Conservation (phyloP, 2,888 invertebrate species). For the Camptogramma bilineatum region DNA sequence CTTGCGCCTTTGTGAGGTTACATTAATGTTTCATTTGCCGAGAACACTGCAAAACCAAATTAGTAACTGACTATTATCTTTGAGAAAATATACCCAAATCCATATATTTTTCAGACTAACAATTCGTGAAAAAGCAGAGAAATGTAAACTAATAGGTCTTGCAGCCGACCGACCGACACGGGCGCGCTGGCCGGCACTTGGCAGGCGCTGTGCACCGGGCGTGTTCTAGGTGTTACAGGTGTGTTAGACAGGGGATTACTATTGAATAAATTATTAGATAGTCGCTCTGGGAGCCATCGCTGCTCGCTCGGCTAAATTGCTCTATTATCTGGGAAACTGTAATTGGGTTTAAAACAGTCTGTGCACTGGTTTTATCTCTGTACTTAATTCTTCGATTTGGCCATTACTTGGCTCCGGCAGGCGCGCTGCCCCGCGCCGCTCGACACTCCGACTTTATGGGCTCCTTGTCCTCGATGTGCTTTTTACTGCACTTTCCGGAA, state of each 20-base stretch:
- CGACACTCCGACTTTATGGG: conserved; percentile 6
- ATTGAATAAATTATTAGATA: conserved; percentile 16
- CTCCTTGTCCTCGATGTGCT: not conserved
- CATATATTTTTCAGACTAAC: not conserved
- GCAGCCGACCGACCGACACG: not conserved
- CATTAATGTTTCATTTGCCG: conserved; percentile 17
- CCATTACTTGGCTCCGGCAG: conserved; percentile 1
- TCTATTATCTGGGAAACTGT: conserved; percentile 13
- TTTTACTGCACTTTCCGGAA: conserved; percentile 8
- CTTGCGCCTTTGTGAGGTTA: too few relatives aligned
- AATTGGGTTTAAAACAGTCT: conserved; percentile 4
- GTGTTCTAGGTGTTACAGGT: conserved; percentile 12
- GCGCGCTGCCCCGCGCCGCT: not conserved
- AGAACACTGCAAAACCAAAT: conserved; percentile 5
- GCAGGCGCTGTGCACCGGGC: not conserved
- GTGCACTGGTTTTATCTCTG: conserved; percentile 6
- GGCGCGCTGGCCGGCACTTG: not conserved
- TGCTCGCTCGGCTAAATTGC: conserved; percentile 7
- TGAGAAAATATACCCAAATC: not conserved
- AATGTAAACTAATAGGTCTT: not conserved
- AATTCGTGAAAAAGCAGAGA: not conserved
- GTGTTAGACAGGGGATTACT: conserved; percentile 8
- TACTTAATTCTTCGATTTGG: not conserved
- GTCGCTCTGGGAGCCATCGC: conserved; percentile 6
- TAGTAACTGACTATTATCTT: conserved; percentile 2